A percentile compares a stretch with the other conserved stretches of the same genome.
Conservation (phyloP, 2,113 vertebrate species). For the Piliocolobus tephrosceles region DNA sequence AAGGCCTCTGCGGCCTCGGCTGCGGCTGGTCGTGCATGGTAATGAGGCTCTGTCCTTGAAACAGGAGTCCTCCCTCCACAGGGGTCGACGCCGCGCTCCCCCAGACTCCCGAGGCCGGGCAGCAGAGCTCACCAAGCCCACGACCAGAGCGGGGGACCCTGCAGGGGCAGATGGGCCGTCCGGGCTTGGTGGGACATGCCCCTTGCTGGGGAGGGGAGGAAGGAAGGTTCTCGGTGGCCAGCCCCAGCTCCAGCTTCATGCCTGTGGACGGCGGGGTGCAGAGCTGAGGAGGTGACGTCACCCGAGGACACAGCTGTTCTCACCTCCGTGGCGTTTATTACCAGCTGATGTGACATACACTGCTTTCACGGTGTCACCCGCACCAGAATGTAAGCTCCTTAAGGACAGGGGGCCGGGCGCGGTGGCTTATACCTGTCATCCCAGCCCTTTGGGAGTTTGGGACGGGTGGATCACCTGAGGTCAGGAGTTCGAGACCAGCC, state of each 20-base stretch:
- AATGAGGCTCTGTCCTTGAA: not conserved
- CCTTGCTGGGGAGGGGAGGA: not conserved
- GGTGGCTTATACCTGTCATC: no score
- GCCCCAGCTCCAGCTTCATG: not conserved
- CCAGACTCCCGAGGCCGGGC: not conserved
- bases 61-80: accelerated
- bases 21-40: not conserved
- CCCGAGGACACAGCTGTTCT: not conserved
- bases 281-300: not conserved
- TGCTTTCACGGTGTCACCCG: not conserved
- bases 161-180: not conserved
- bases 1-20: not conserved
- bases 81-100: not conserved
- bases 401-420: no score
- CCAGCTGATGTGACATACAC: accelerated
- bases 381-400: no score
- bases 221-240: accelerated
- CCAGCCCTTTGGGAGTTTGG: no score
- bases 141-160: no score
- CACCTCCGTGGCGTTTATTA: not conserved
- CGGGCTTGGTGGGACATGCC: not conserved
- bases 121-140: accelerated
- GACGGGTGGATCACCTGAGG: no score
- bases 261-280: no score
- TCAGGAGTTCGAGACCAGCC: no score